phyloP scores from a whole-genome alignment of 2,888 invertebrate genomes.

The Cephus spinipes region DNA sequence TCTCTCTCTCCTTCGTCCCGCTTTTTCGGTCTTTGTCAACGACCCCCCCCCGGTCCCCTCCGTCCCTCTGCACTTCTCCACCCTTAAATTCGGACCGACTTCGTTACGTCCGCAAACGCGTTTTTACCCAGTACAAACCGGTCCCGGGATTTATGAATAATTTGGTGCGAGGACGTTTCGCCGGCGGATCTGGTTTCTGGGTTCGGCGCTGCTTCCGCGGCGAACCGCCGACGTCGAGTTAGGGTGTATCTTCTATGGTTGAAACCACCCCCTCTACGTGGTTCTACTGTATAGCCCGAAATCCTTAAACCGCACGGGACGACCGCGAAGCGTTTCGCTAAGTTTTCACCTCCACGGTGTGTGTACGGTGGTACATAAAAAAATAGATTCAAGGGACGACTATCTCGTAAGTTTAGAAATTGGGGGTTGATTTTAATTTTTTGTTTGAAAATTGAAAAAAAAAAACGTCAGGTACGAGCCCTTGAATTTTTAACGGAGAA shows the following conservation, averaged over 20 bases:
- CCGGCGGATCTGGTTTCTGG: constrained; percentile 9
- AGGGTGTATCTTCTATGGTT: not conserved
- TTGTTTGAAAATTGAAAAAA: not conserved
- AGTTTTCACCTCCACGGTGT: not conserved
- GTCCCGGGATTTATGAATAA: constrained; percentile 8
- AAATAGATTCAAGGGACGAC: not conserved
- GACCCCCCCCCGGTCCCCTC: not conserved
- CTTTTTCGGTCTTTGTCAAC: not conserved
- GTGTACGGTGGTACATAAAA: not conserved
- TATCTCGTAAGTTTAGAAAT: not conserved
- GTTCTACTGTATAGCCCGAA: not conserved
- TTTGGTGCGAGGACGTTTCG: constrained; percentile 2
- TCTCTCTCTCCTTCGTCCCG: not conserved
- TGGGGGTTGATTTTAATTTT: not conserved
- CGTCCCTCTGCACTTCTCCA: not conserved
- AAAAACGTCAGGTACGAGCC: not conserved
- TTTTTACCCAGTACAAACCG: constrained; percentile 1
- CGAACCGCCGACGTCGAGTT: not conserved
- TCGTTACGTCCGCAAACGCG: constrained; percentile 4
- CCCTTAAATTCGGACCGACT: not conserved
- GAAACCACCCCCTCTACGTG: not conserved
- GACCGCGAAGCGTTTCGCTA: not conserved
- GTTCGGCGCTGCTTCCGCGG: constrained; percentile 6
- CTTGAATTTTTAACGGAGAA: not conserved
- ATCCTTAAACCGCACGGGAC: not conserved